Evolutionary conservation across 2,113 vertebrate species (phyloP).

Genomic region (Acrocephalus arundinaceus): DNA sequence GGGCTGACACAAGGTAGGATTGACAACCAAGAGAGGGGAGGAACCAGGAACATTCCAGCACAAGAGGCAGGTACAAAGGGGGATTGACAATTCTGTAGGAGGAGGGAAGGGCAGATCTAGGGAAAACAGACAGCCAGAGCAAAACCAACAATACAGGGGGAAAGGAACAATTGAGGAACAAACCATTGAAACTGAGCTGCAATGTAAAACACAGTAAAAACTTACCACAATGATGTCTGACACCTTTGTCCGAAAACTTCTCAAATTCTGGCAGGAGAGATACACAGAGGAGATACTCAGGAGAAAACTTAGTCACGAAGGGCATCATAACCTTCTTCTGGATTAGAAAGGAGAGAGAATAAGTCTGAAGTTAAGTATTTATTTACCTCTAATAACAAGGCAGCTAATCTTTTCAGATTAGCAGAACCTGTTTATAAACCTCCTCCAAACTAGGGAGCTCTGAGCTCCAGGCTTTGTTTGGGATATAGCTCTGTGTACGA

Average conservation of each 20-base stretch:
- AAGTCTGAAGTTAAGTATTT: neutral
- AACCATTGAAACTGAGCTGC: too few species aligned
- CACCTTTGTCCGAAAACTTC: neutral
- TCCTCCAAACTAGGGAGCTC: neutral
- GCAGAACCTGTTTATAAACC: neutral
- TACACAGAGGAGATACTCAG: neutral
- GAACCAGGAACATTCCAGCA: too few species aligned
- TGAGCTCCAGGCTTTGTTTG: neutral
- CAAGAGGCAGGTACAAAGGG: too few species aligned
- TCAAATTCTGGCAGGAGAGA: neutral
- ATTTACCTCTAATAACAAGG: neutral
- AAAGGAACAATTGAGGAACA: too few species aligned
- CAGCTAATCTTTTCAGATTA: neutral
- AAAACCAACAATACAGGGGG: too few species aligned
- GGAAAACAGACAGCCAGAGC: too few species aligned
- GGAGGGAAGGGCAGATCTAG: too few species aligned
- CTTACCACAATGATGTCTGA: neutral
- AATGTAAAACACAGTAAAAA: too few species aligned
- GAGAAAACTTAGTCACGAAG: neutral
- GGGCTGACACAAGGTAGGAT: too few species aligned
- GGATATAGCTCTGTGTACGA: neutral
- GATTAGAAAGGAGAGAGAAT: neutral
- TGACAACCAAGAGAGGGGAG: too few species aligned
- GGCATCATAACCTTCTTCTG: neutral
- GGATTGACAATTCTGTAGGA: too few species aligned